Evolutionary conservation across 2,797 vertebrate species (phyloP).

Genomic region (Bovichtus variegatus): DNA sequence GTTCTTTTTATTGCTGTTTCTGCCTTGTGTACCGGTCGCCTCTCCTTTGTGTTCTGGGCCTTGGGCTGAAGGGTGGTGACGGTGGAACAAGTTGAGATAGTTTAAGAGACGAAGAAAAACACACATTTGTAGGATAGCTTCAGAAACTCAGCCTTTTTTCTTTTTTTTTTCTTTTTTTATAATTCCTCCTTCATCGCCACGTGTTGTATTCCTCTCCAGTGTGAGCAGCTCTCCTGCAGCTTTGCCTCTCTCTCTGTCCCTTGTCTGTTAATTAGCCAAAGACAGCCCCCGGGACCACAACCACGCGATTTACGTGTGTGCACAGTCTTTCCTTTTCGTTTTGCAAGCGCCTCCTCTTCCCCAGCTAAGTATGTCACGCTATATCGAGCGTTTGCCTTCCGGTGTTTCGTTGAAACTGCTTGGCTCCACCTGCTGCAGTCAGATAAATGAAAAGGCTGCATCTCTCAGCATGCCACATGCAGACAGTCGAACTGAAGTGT

Average conservation of each 20-base stretch:
- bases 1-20: slow-evolving; percentile 38
- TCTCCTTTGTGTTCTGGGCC: slow-evolving; percentile 42
- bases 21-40: slow-evolving; percentile 47
- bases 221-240: slow-evolving; percentile 48
- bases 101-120: slow-evolving; percentile 24
- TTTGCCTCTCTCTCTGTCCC: slow-evolving; percentile 61
- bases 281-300: slow-evolving; percentile 65
- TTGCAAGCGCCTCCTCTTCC: slow-evolving; percentile 75
- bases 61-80: slow-evolving; percentile 60
- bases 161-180: too few species aligned
- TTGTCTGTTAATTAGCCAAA: slow-evolving; percentile 74
- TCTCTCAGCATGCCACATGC: slow-evolving; percentile 47
- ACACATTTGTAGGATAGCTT: slow-evolving; percentile 43
- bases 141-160: slow-evolving; percentile 46
- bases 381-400: slow-evolving; percentile 65
- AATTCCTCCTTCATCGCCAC: slow-evolving; percentile 41
- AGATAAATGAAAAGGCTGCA: slow-evolving; percentile 58
- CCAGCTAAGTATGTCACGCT: slow-evolving; percentile 78
- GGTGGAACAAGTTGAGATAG: slow-evolving; percentile 65
- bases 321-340: slow-evolving; percentile 76
- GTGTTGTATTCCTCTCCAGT: slow-evolving; percentile 19
- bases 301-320: slow-evolving; percentile 75
- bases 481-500: slow-evolving; percentile 14
- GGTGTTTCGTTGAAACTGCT: slow-evolving; percentile 67
- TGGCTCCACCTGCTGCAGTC: slow-evolving; percentile 72